Evolutionary conservation across 2,113 vertebrate species (phyloP).

Genomic region (Prunella fulvescens): DNA sequence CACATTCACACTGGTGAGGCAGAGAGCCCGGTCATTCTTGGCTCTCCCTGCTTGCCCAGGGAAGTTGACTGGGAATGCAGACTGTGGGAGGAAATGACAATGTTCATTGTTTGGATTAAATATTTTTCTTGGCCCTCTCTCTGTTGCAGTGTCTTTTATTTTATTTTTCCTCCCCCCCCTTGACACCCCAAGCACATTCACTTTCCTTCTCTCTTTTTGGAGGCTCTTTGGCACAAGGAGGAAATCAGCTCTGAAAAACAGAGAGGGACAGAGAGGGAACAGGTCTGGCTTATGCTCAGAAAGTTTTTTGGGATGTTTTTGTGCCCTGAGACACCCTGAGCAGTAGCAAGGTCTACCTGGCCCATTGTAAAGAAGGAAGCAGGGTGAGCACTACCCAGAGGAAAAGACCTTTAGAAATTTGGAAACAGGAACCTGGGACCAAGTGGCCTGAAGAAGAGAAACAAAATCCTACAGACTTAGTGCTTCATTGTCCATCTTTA

Average conservation of each 20-base stretch:
- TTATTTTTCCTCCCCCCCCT: background rate
- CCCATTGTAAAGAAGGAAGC: background rate
- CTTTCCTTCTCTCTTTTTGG: conserved; percentile 15
- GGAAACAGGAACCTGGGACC: background rate
- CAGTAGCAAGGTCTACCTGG: background rate
- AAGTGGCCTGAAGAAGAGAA: background rate
- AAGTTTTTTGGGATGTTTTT: background rate
- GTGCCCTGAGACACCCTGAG: background rate
- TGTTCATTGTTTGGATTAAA: conserved; percentile 74
- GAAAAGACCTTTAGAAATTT: background rate
- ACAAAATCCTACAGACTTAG: background rate
- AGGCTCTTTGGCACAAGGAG: background rate
- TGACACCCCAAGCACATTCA: background rate
- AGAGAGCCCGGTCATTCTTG: conserved; percentile 55
- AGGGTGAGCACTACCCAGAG: background rate
- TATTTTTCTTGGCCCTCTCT: conserved; percentile 71
- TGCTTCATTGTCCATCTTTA: background rate
- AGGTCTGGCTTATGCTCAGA: background rate
- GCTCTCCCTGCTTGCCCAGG: conserved; percentile 41
- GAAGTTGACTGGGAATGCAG: conserved; percentile 72
- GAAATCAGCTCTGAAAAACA: background rate
- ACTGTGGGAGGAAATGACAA: conserved; percentile 72
- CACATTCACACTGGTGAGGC: background rate
- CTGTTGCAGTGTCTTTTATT: conserved; percentile 51
- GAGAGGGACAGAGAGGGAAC: background rate